Conservation (phyloP, 1,140 invertebrate genomes). For the Zaprionus lachaisei region DNA sequence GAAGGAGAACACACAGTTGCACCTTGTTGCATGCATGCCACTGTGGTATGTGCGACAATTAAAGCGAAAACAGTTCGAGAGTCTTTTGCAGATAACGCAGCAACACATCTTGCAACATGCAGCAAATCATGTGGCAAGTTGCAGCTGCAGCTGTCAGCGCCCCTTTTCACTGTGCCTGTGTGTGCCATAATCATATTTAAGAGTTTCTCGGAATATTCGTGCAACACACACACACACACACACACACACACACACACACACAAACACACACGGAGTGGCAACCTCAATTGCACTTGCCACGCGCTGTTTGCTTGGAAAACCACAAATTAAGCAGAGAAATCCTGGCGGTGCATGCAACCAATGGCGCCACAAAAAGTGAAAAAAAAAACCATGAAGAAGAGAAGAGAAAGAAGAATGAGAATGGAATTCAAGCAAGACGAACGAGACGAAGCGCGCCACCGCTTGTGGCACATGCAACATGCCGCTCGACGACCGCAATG, state of each 20-base stretch:
- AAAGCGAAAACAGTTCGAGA: slow-evolving; percentile 60
- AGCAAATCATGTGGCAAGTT: slow-evolving; percentile 7
- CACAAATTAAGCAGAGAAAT: slow-evolving; percentile 83
- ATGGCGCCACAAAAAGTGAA: slow-evolving; percentile 57
- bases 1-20: not conserved
- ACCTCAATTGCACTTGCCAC: slow-evolving; percentile 72
- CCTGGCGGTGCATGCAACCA: slow-evolving; percentile 76
- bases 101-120: slow-evolving; percentile 15
- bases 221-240: slow-evolving; percentile 40
- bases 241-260: slow-evolving; percentile 18
- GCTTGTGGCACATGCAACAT: slow-evolving; percentile 64
- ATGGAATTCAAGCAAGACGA: slow-evolving; percentile 29
- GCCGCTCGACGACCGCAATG: slow-evolving; percentile 64
- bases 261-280: slow-evolving; percentile 21
- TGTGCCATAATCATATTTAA: slow-evolving; percentile 79
- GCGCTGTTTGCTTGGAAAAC: slow-evolving; percentile 77
- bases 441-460: slow-evolving; percentile 30
- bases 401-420: slow-evolving; percentile 28
- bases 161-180: not conserved
- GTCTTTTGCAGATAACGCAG: slow-evolving; percentile 33
- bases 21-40: slow-evolving; percentile 24
- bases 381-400: slow-evolving; percentile 26
- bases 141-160: slow-evolving; percentile 15
- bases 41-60: slow-evolving; percentile 73
- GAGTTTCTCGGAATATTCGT: slow-evolving; percentile 76